Evolutionary conservation across 2,113 vertebrate species (phyloP).

Genomic region (Petroica traversi): DNA sequence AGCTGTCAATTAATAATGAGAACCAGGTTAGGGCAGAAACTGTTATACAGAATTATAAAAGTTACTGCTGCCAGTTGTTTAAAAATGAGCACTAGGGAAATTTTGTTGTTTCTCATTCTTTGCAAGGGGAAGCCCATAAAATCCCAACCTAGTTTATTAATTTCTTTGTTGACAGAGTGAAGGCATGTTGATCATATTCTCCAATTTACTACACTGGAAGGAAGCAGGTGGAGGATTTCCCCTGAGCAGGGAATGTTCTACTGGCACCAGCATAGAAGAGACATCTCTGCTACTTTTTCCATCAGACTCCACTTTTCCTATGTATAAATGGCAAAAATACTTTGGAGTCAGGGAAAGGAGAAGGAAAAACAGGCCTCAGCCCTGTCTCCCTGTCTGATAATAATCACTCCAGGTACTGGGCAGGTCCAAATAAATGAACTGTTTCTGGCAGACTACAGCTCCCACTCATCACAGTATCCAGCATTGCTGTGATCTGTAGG

Average conservation of each 20-base stretch:
- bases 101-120: neutral
- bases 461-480: neutral
- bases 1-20: neutral
- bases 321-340: neutral
- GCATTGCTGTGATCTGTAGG: neutral
- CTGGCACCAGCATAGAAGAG: neutral
- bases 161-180: neutral
- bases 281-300: neutral
- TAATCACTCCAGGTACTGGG: neutral
- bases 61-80: neutral
- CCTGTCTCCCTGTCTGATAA: neutral
- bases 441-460: neutral
- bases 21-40: neutral
- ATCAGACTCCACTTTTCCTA: neutral
- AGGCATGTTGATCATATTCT: neutral
- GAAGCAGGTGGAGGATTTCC: conserved; percentile 3
- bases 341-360: neutral
- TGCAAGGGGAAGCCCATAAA: neutral
- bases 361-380: neutral
- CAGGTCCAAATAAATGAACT: neutral
- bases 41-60: neutral
- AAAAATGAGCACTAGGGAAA: neutral
- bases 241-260: neutral
- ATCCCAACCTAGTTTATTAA: neutral
- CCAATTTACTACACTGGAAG: neutral